Conservation (phyloP, 92 coral and sea anemone species). For the Pocillopora meandrina region DNA sequence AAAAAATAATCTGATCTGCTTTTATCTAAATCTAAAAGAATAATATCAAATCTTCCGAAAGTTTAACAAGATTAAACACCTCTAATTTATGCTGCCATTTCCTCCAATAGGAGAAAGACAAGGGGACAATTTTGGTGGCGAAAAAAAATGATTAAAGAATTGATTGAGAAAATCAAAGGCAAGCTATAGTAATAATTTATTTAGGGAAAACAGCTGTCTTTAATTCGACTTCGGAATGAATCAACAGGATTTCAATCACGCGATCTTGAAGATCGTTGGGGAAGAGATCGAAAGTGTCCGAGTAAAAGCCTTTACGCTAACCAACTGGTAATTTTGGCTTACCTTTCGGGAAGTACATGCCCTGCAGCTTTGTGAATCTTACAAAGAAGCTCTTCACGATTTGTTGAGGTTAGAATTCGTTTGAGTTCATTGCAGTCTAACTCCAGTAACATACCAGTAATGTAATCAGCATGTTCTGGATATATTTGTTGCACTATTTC, state of each 20-base stretch:
- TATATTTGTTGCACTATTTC: constrained; percentile 59
- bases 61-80: not conserved
- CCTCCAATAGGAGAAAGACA: not conserved
- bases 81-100: not conserved
- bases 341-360: constrained; percentile 9
- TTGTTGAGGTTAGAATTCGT: constrained; percentile 28
- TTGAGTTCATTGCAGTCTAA: constrained; percentile 49
- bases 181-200: constrained; percentile 2
- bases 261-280: not conserved
- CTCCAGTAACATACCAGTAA: constrained; percentile 88
- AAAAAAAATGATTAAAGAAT: not conserved
- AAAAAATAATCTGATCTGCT: not conserved
- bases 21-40: not conserved
- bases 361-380: constrained; percentile 63
- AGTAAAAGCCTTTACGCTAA: not conserved
- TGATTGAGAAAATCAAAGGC: not conserved
- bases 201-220: not conserved
- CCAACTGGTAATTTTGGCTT: not conserved
- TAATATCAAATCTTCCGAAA: not conserved
- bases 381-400: constrained; percentile 34
- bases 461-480: constrained; percentile 60
- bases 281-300: not conserved
- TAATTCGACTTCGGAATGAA: not conserved
- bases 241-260: constrained; percentile 12
- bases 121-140: not conserved